Base-by-base conservation (phyloP, 2,113 vertebrate genomes). In the Pseudonaja textilis region DNA sequence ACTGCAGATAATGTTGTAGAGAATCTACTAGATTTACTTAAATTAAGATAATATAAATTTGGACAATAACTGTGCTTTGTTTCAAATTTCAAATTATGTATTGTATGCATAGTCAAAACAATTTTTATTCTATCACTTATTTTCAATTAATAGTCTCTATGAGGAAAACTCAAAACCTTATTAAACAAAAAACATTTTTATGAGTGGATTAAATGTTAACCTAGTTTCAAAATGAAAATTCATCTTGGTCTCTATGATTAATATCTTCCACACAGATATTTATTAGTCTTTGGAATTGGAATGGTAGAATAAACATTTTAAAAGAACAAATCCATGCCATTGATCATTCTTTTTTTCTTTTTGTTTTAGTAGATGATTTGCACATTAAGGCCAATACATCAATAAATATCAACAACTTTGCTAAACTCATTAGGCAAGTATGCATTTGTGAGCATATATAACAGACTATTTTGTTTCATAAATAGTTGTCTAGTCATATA, bases 211-310 rank as follows among this genome's bases (percentile, higher is more conserved):
- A 92, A 88, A 93, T 26, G 89, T 14, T 1, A 94, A 89, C 64
- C 1, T 89, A 61, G 92, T 96, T 95, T 91, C 74, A 64, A 59
- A 92, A n/a, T 52, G 0, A 0, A 89, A 91, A 93, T 93, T 90
- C 93, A 12, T 81, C 90, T 93, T 93, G 23, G 56, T 1, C 2
- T 54, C 47, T 94, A 93, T 92, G 61, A 61, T 88, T 93, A 25
- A 59, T 74, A 87, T 34, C 0, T 34, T 12, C 89, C 91, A 47
- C n/a, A 1, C 18, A 50, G 3, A 23, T 39, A 89, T 87, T 85
- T 95, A 91, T 93, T 95, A 93, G 92, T 34, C 91, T 94, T 54
- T 94, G 20, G 95, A 95, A 5, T 94, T 39, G 47, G 90, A 50
- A 8, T 88, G 89, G 39, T 10, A 86, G 94, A 95, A 93, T 57